Base-by-base conservation (phyloP, 2,113 vertebrate genomes). In the Phylloscopus trochilus region DNA sequence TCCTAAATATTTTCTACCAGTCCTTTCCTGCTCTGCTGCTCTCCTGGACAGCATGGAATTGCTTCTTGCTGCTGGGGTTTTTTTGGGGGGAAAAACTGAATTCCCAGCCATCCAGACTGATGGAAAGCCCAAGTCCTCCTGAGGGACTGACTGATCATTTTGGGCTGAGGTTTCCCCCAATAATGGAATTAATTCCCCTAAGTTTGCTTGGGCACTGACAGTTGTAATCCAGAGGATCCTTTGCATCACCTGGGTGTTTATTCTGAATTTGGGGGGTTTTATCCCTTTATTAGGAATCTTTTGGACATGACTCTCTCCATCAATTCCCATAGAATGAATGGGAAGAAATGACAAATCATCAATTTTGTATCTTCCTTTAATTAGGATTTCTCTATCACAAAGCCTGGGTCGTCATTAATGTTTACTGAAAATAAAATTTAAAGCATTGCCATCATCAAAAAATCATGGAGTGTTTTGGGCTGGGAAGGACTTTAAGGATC, bases 41-140 rank as follows among this genome's bases (percentile, higher is more conserved):
- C 30, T 33, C 0, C 0, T n/a, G 62, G 68, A 16, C 30, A n/a
- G 4, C 18, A 0, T 11, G 49, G n/a, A 53, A 27, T 24, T 53
- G 24, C 27, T 83, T 26, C 51, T 41, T 68, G 15, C 20, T 79
- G 41, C 28, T 62, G 37, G 4, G 5, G 9, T 2, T 9, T 49
- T 59, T 69, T 58, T 35, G 55, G 21, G 35, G 12, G 13, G 11
- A 26, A 28, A 11, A 9, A 2, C 24, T 46, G 14, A 3, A 10
- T 88, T 19, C 52, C n/a, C 7, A 46, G 20, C 19, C 1, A 1
- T 10, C 22, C 11, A 8, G 26, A 19, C 8, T 56, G 79, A 1
- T 39, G 20, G 51, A 19, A 69, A 68, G 13, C 20, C 55, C 58
- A 70, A 12, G 9, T 35, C 9, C 22, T 68, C 18, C 8, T 30